Conservation (phyloP, 2,888 invertebrate species). For the Nowickia ferox region DNA sequence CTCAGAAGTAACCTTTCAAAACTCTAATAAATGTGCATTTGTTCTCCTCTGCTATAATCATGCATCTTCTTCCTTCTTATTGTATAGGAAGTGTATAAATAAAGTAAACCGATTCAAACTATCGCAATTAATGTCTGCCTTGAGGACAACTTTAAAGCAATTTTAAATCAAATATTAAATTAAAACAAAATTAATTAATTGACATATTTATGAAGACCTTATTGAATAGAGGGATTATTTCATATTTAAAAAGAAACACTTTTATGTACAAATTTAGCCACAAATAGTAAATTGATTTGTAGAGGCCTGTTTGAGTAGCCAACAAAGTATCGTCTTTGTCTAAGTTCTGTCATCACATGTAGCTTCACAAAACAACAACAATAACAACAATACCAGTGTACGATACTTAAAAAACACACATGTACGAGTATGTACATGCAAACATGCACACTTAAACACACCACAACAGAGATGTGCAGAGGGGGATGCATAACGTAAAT, state of each 20-base stretch:
- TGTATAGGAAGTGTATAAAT: too few species aligned
- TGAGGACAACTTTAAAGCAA: too few species aligned
- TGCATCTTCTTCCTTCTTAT: too few species aligned
- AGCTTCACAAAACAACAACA: conserved; percentile 8
- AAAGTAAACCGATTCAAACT: too few species aligned
- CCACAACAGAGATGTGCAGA: neutral
- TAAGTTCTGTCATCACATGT: conserved; percentile 7
- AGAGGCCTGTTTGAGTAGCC: neutral
- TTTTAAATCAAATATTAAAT: too few species aligned
- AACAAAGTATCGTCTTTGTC: conserved; percentile 37
- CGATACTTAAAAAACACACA: neutral
- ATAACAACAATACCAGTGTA: neutral
- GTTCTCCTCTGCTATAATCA: too few species aligned
- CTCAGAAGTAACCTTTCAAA: too few species aligned
- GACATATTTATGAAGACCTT: neutral
- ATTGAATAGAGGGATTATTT: neutral
- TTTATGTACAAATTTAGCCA: neutral
- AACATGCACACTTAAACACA: too few species aligned
- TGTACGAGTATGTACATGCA: too few species aligned
- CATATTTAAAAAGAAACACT: neutral
- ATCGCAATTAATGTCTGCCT: too few species aligned
- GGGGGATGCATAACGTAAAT: neutral
- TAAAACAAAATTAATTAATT: neutral
- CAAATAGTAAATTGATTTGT: conserved; percentile 2
- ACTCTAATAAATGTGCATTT: too few species aligned